phyloP scores from a whole-genome alignment of 1,140 invertebrate species.

The Solen grandis region DNA sequence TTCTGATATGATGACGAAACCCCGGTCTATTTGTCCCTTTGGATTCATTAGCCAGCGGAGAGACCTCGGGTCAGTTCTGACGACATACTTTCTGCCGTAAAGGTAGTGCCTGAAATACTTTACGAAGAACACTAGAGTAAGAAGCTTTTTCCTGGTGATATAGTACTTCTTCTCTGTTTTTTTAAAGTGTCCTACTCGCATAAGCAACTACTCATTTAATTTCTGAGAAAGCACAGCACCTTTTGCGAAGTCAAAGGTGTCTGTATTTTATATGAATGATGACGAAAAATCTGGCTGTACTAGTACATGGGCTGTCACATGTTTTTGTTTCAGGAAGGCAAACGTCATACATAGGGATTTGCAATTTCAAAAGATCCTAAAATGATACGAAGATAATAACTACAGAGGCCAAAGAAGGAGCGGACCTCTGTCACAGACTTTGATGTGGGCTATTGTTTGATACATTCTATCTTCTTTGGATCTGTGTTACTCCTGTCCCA shows the following conservation, averaged over 20 bases:
- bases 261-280: conserved; percentile 77
- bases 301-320: conserved; percentile 63
- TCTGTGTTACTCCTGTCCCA: too few relatives aligned
- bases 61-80: background rate
- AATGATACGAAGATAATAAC: too few relatives aligned
- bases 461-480: too few relatives aligned
- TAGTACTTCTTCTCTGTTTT: conserved; percentile 28
- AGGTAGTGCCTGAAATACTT: conserved; percentile 3
- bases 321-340: conserved; percentile 68
- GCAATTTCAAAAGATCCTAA: too few relatives aligned
- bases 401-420: too few relatives aligned
- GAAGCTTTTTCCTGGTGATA: conserved; percentile 10
- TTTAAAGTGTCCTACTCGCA: conserved; percentile 11
- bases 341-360: too few relatives aligned
- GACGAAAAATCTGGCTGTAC: conserved; percentile 66
- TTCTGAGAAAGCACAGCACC: conserved; percentile 78
- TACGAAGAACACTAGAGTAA: conserved; percentile 3
- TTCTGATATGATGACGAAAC: background rate
- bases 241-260: conserved; percentile 78
- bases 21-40: background rate
- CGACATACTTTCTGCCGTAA: too few relatives aligned
- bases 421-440: too few relatives aligned
- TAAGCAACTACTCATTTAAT: conserved; percentile 57
- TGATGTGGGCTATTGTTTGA: too few relatives aligned
- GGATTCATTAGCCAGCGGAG: background rate